Conservation (phyloP, 2,113 vertebrate genomes). For the Genyomyrus donnyi region DNA sequence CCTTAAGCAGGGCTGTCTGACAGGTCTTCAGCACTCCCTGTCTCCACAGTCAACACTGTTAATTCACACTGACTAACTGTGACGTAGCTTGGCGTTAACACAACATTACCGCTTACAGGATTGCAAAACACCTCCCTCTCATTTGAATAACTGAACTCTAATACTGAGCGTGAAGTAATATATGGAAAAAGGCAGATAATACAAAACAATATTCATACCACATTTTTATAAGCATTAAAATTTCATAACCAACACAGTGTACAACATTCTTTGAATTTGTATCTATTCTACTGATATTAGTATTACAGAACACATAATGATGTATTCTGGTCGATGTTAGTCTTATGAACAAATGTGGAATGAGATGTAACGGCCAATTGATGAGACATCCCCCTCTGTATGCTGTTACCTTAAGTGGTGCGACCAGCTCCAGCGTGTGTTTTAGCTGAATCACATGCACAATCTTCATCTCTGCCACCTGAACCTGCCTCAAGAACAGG, state of each 20-base stretch:
- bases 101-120: not conserved
- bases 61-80: not conserved
- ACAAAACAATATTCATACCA: not conserved
- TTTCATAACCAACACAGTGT: not conserved
- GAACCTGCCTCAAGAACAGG: conserved; percentile 59
- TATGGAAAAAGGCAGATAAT: not conserved
- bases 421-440: conserved; percentile 84
- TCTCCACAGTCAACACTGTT: conserved; percentile 26
- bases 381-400: not conserved
- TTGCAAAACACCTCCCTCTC: not conserved
- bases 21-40: conserved; percentile 74
- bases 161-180: not conserved
- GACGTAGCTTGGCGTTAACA: not conserved
- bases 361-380: not conserved
- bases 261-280: not conserved
- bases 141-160: not conserved
- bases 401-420: conserved; percentile 74
- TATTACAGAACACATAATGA: not conserved
- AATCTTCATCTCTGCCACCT: conserved; percentile 88
- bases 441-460: conserved; percentile 90
- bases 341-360: not conserved
- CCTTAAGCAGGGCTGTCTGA: conserved; percentile 75
- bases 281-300: not conserved
- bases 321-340: not conserved
- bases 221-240: not conserved